These are phyloP conservation scores for Taurulus bubalis DNA, from an alignment of 2,113 vertebrate genomes.

Conservation along the genomic window DNA sequence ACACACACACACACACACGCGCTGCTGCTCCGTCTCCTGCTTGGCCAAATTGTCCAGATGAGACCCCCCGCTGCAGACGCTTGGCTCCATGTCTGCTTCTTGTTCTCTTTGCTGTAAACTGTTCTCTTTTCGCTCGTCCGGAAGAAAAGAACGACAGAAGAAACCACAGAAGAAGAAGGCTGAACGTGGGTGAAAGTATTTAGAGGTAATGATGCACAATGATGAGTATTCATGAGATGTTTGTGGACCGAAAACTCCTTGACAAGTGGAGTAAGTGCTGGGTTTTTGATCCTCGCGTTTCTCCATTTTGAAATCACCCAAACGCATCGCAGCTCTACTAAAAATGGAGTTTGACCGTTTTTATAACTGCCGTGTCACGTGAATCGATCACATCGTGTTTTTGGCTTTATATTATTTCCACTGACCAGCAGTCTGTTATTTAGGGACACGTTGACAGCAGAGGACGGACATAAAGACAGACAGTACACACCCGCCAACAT, in stretches of 20 bases:
- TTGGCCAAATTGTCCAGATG: conserved; percentile 45
- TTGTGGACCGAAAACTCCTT: not conserved
- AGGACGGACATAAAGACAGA: conserved; percentile 1
- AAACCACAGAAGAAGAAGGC: conserved; percentile 5
- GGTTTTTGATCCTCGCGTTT: not conserved
- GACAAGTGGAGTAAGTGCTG: not conserved
- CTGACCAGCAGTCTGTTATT: conserved; percentile 28
- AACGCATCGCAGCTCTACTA: not conserved
- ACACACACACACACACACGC: conserved; percentile 26
- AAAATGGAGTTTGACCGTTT: not conserved
- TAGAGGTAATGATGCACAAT: conserved; percentile 11
- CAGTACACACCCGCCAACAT: conserved; percentile 55
- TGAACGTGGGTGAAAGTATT: conserved; percentile 1
- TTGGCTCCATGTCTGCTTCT: conserved; percentile 57
- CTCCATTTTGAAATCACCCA: not conserved
- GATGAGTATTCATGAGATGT: conserved; percentile 26
- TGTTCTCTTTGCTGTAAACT: conserved; percentile 23
- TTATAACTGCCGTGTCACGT: not conserved
- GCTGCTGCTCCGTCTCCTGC: conserved; percentile 24
- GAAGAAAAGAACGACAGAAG: not conserved
- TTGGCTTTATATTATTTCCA: not conserved
- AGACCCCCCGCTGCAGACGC: conserved; percentile 17
- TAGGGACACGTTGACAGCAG: conserved; percentile 53
- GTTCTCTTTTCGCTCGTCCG: conserved; percentile 40
- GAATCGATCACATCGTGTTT: not conserved